Conservation (phyloP, 2,888 invertebrate species). For the Agonopterix heracliana region DNA sequence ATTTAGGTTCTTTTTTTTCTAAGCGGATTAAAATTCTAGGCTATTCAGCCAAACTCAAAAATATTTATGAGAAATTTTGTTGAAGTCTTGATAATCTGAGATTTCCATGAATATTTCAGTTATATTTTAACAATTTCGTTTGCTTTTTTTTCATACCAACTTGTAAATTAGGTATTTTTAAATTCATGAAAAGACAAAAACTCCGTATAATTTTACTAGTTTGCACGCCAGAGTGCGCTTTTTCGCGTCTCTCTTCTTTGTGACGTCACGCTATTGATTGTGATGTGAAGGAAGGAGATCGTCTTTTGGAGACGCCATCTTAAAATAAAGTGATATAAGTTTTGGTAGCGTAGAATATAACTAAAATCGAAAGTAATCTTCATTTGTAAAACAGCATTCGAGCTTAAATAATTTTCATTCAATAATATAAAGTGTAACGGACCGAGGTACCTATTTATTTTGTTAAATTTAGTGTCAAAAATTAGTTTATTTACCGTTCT, state of each 20-base stretch:
- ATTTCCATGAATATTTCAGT: too few species aligned
- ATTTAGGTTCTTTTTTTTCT: too few species aligned
- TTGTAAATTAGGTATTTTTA: too few species aligned
- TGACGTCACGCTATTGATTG: conserved; percentile 74
- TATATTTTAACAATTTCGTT: too few species aligned
- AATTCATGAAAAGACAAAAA: too few species aligned
- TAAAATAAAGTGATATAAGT: conserved; percentile 77
- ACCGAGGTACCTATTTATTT: conserved; percentile 83
- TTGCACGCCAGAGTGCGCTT: conserved; percentile 44
- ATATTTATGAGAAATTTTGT: too few species aligned
- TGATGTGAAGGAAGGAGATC: conserved; percentile 57
- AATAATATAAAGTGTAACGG: conserved; percentile 83
- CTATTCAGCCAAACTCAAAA: too few species aligned
- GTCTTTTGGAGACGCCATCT: conserved; percentile 76
- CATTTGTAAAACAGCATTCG: conserved; percentile 55
- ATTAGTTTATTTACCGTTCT: conserved; percentile 69
- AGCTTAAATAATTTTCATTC: conserved; percentile 58
- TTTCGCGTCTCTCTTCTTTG: conserved; percentile 55
- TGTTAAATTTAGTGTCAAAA: conserved; percentile 44
- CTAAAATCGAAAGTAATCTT: conserved; percentile 72
- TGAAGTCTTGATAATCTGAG: too few species aligned
- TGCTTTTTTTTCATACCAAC: too few species aligned
- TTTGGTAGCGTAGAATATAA: conserved; percentile 76
- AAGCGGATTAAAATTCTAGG: too few species aligned
- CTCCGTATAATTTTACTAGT: too few species aligned